These are phyloP conservation scores for Acestrorhynchus altus DNA, from an alignment of 2,797 vertebrate species.

Conservation along the genomic window DNA sequence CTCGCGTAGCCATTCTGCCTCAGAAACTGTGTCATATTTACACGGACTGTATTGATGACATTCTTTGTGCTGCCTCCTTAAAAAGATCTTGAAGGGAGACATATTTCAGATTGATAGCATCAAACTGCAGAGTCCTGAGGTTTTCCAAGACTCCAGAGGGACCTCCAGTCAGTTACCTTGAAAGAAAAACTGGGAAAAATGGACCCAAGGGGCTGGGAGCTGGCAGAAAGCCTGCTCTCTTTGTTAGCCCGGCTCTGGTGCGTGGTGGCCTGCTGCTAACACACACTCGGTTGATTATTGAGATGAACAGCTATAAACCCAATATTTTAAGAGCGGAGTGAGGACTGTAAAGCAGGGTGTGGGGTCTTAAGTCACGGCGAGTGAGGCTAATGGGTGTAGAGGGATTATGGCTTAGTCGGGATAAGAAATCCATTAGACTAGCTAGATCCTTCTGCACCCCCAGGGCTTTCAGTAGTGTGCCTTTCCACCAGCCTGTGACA, in stretches of 20 bases:
- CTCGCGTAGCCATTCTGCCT: slow-evolving; percentile 13
- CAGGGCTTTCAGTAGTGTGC: slow-evolving; percentile 63
- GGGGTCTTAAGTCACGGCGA: slow-evolving; percentile 63
- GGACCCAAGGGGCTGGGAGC: slow-evolving; percentile 56
- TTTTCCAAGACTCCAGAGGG: slow-evolving; percentile 42
- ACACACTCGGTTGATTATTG: slow-evolving; percentile 74
- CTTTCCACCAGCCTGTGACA: slow-evolving; percentile 61
- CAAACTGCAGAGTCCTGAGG: slow-evolving; percentile 40
- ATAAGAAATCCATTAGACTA: slow-evolving; percentile 73
- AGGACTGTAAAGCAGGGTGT: slow-evolving; percentile 72
- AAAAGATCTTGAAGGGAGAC: slow-evolving; percentile 32
- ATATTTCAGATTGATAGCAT: slow-evolving; percentile 46
- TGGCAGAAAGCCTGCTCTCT: slow-evolving; percentile 66
- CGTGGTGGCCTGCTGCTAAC: slow-evolving; percentile 56
- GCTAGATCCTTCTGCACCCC: slow-evolving; percentile 56
- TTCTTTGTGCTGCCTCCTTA: slow-evolving; percentile 38
- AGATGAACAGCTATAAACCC: slow-evolving; percentile 78
- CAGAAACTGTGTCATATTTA: slow-evolving; percentile 37
- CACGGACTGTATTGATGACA: slow-evolving; percentile 35
- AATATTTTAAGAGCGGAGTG: slow-evolving; percentile 71
- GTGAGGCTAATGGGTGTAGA: slow-evolving; percentile 76
- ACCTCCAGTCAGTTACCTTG: slow-evolving; percentile 51
- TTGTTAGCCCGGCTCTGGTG: slow-evolving; percentile 64
- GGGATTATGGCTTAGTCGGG: slow-evolving; percentile 79
- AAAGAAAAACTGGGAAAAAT: slow-evolving; percentile 38